Percentiles rank a stretch among this genome's conserved stretches.
These are phyloP conservation scores for Meiosimyza decipiens DNA, from an alignment of 2,888 invertebrate species.

Conservation along the genomic window DNA sequence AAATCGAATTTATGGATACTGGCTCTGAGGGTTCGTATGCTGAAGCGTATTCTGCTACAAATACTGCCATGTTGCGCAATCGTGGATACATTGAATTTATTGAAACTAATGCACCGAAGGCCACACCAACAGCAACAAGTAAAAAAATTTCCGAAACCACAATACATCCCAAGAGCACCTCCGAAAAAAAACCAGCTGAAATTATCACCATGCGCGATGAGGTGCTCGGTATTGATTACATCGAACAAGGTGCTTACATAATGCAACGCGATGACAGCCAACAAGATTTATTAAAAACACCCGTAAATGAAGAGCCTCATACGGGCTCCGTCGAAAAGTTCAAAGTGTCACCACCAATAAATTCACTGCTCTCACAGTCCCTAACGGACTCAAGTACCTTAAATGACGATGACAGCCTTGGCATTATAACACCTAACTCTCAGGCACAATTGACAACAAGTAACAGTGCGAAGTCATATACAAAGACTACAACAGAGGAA, in stretches of 20 bases:
- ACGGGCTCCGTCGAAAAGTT: background rate
- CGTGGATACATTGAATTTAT: constrained; percentile 77
- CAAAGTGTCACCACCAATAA: background rate
- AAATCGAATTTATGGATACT: constrained; percentile 88
- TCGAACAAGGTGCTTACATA: constrained; percentile 68
- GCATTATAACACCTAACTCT: constrained; percentile 67
- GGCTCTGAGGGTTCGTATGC: constrained; percentile 83
- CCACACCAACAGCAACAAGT: constrained; percentile 53
- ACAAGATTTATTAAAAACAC: constrained; percentile 61
- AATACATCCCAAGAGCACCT: background rate
- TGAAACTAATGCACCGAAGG: constrained; percentile 53
- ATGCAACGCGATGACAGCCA: constrained; percentile 50
- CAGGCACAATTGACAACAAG: constrained; percentile 44
- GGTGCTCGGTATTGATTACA: constrained; percentile 70
- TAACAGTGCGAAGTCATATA: constrained; percentile 42
- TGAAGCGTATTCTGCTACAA: constrained; percentile 72
- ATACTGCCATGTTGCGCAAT: constrained; percentile 70
- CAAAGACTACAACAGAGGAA: constrained; percentile 72
- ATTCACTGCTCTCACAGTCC: constrained; percentile 47
- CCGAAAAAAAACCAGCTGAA: background rate
- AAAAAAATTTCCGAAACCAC: constrained; percentile 3
- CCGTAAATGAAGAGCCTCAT: constrained; percentile 64
- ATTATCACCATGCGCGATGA: constrained; percentile 59
- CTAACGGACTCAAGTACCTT: constrained; percentile 59
- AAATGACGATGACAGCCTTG: constrained; percentile 72